A percentile compares a stretch with the other conserved stretches of the same genome.
Conservation (phyloP, 2,113 vertebrate species). For the Corythoichthys intestinalis region DNA sequence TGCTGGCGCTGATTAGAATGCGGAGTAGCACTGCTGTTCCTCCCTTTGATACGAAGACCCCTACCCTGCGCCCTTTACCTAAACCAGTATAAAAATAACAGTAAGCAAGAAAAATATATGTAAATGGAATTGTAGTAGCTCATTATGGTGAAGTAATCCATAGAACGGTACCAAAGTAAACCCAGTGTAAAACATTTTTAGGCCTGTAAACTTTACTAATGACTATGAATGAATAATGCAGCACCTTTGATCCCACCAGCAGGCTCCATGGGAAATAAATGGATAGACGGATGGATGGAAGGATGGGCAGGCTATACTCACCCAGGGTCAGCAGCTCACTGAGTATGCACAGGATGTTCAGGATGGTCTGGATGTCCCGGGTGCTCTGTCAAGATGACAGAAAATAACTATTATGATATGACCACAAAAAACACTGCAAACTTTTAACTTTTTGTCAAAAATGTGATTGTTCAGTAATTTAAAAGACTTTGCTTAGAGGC, state of each 20-base stretch:
- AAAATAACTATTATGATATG: background rate
- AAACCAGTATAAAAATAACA: conserved; percentile 22
- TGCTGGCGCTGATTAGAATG: conserved; percentile 80
- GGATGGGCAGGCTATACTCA: conserved; percentile 59
- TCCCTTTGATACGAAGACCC: conserved; percentile 86
- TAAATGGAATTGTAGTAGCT: background rate
- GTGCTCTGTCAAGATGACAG: conserved; percentile 74
- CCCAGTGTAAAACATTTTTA: background rate
- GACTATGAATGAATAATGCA: background rate
- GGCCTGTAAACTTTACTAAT: background rate
- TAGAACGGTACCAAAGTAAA: background rate
- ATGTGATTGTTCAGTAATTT: no score
- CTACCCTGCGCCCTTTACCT: conserved; percentile 86
- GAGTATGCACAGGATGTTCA: conserved; percentile 90
- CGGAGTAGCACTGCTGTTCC: conserved; percentile 88
- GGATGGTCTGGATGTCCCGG: conserved; percentile 84
- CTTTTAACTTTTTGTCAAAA: background rate
- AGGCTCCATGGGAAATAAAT: no score
- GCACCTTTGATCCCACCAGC: background rate
- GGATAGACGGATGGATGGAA: background rate
- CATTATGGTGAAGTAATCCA: background rate
- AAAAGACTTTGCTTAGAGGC: background rate
- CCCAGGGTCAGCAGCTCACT: conserved; percentile 87
- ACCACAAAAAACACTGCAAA: background rate
- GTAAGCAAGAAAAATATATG: no score